Conservation (phyloP, 2,113 vertebrate species). For the Elachura formosa region DNA sequence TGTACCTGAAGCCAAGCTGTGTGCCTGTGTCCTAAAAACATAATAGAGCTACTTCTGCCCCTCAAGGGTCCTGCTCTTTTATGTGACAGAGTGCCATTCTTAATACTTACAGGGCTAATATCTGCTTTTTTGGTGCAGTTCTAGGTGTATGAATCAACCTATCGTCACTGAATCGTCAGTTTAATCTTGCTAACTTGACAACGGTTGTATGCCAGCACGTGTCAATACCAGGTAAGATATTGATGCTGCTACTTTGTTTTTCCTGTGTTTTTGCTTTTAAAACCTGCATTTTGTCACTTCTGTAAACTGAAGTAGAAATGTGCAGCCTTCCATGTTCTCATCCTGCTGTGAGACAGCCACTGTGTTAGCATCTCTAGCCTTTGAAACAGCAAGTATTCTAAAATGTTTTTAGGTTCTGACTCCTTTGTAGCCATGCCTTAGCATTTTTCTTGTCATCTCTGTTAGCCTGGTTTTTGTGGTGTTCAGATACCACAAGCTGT, state of each 20-base stretch:
- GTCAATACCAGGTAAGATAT: conserved; percentile 11
- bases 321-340: neutral
- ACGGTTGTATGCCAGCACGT: neutral
- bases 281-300: neutral
- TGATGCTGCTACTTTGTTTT: neutral
- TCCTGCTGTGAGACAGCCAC: neutral
- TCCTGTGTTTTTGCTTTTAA: neutral
- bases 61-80: neutral
- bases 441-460: neutral
- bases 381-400: neutral
- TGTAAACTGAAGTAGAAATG: neutral
- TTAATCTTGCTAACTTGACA: neutral
- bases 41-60: neutral
- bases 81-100: neutral
- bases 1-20: neutral
- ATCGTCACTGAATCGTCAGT: neutral
- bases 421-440: neutral
- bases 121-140: neutral
- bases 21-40: neutral
- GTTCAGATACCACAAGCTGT: neutral
- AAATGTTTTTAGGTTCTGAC: neutral
- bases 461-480: neutral
- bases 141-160: conserved; percentile 1
- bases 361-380: neutral
- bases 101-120: neutral